phyloP scores from a whole-genome alignment of 2,113 vertebrate genomes.

The Nycticebus coucang region DNA sequence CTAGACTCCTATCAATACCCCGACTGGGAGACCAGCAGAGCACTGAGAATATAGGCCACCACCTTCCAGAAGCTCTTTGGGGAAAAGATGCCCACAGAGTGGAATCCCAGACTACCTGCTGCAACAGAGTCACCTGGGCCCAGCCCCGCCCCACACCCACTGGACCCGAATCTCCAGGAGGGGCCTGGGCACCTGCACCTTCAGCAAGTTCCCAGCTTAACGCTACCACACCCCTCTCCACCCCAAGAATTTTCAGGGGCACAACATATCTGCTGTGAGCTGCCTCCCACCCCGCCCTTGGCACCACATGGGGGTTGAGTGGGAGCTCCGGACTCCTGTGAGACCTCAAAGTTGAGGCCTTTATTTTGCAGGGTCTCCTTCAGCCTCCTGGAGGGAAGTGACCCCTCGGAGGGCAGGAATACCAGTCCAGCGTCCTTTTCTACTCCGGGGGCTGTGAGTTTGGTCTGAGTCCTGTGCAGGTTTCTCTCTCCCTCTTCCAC shows the following conservation, averaged over 20 bases:
- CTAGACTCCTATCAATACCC: no score
- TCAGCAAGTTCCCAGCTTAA: background rate
- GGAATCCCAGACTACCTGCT: background rate
- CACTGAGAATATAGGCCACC: background rate
- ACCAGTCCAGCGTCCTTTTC: background rate
- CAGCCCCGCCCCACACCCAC: background rate
- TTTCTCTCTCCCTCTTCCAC: background rate
- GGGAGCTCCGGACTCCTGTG: background rate
- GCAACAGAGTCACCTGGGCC: background rate
- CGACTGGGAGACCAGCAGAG: background rate
- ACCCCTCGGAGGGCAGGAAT: background rate
- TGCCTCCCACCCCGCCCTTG: background rate
- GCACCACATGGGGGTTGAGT: accelerated
- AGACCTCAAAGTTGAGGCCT: background rate
- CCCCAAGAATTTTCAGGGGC: background rate
- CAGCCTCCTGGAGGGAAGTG: no score
- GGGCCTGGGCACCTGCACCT: background rate
- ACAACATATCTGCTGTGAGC: background rate
- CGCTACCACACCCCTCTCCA: accelerated
- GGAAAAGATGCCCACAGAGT: background rate
- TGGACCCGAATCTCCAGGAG: accelerated
- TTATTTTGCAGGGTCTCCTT: background rate
- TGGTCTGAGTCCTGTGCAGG: no score
- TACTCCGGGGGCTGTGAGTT: background rate
- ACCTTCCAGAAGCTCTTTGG: background rate